These are phyloP conservation scores for Tetrapedia diversipes DNA, from an alignment of 2,888 invertebrate species.

Conservation along the genomic window DNA sequence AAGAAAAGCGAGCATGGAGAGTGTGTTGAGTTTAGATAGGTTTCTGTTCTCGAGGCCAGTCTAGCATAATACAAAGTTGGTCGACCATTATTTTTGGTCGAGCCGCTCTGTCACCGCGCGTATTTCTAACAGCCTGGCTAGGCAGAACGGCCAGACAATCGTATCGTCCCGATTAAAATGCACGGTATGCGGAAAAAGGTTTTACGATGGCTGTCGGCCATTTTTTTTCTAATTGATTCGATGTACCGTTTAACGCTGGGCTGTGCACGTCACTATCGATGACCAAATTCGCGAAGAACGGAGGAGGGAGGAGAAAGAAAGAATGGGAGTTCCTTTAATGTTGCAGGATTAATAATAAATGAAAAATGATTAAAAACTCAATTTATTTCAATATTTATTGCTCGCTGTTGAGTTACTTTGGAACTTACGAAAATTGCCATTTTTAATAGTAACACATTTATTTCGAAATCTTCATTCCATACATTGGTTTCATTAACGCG, in stretches of 20 bases:
- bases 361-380: too few species aligned
- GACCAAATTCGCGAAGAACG: not conserved
- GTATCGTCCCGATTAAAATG: constrained; percentile 39
- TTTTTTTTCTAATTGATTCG: constrained; percentile 9
- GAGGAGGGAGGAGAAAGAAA: too few species aligned
- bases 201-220: not conserved
- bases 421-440: too few species aligned
- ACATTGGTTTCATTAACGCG: too few species aligned
- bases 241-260: not conserved
- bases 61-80: constrained; percentile 62
- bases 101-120: constrained; percentile 42
- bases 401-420: too few species aligned
- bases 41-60: constrained; percentile 50
- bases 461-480: too few species aligned
- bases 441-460: too few species aligned
- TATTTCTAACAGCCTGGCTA: constrained; percentile 42
- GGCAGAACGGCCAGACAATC: constrained; percentile 18
- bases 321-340: too few species aligned
- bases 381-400: too few species aligned
- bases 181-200: constrained; percentile 36
- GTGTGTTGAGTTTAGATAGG: constrained; percentile 26
- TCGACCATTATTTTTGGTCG: constrained; percentile 64
- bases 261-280: constrained; percentile 1
- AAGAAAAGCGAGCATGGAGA: constrained; percentile 60
- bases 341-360: too few species aligned